A percentile compares a stretch with the other conserved stretches of the same genome.
Evolutionary conservation across 2,113 vertebrate genomes (phyloP).

Genomic region (Pelusios castaneus): DNA sequence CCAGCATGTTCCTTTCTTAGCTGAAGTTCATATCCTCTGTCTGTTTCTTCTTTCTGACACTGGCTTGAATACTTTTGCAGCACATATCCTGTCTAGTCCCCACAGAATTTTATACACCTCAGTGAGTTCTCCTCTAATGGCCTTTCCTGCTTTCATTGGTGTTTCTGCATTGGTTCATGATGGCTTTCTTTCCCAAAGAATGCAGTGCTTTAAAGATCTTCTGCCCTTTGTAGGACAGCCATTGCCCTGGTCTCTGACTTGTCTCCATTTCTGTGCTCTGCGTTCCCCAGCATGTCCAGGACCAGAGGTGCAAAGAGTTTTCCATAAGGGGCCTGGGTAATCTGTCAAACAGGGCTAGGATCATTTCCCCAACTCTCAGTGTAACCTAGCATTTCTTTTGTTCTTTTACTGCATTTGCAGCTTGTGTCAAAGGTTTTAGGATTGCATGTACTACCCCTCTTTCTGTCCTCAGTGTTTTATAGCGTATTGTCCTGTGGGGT

Average conservation of each 20-base stretch:
- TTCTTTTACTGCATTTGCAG: not conserved
- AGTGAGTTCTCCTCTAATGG: not conserved
- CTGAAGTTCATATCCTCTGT: not conserved
- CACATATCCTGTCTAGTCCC: not conserved
- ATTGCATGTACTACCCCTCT: not conserved
- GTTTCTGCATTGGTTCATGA: not conserved
- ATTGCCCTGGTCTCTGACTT: not conserved
- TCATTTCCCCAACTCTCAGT: not conserved
- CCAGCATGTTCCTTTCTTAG: not conserved
- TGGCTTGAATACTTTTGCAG: not conserved
- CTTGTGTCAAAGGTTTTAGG: not conserved
- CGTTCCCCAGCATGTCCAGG: not conserved
- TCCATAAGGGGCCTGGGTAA: not conserved
- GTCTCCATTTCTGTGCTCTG: not conserved
- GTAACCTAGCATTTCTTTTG: not conserved
- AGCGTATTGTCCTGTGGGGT: no score
- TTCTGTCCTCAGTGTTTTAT: not conserved
- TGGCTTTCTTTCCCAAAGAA: not conserved
- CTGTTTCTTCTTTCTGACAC: not conserved
- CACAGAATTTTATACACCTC: not conserved
- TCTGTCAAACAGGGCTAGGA: not conserved
- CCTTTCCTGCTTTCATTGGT: not conserved
- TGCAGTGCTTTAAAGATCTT: not conserved
- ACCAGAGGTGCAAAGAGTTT: not conserved
- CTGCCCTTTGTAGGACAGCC: not conserved